Evolutionary conservation across 2,888 invertebrate species (phyloP).

Genomic region (Beris morrisii): DNA sequence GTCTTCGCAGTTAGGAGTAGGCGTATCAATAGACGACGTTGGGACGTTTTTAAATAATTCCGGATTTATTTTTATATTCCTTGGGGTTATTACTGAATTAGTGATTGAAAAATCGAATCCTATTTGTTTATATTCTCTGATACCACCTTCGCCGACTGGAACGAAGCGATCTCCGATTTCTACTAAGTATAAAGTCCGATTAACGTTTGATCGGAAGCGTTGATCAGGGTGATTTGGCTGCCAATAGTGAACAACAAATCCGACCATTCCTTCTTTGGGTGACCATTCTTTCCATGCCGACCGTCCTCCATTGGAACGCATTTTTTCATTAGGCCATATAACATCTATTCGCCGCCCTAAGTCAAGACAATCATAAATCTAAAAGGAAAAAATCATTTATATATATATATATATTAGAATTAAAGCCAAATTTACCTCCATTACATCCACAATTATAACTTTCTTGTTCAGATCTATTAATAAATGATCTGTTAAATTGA

Average conservation of each 20-base stretch:
- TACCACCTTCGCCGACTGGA: constrained; percentile 88
- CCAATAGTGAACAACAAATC: constrained; percentile 93
- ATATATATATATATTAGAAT: not conserved
- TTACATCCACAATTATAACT: constrained; percentile 55
- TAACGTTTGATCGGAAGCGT: constrained; percentile 85
- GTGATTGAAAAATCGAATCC: constrained; percentile 2
- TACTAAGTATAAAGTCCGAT: constrained; percentile 87
- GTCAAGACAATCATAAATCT: constrained; percentile 90
- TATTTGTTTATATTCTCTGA: constrained; percentile 60
- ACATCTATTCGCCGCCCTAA: constrained; percentile 88
- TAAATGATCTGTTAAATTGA: constrained; percentile 20
- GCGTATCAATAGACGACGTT: not conserved
- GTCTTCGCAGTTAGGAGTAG: no score
- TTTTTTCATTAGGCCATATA: constrained; percentile 91
- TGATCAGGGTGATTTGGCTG: constrained; percentile 89
- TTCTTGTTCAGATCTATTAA: constrained; percentile 48
- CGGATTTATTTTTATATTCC: not conserved
- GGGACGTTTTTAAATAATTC: not conserved
- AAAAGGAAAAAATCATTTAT: constrained; percentile 36
- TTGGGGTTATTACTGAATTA: not conserved
- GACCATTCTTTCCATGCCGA: constrained; percentile 90
- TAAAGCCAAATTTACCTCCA: constrained; percentile 47
- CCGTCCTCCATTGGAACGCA: constrained; percentile 83
- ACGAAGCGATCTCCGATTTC: constrained; percentile 92
- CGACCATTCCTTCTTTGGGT: constrained; percentile 90